These are phyloP conservation scores for Craseonycteris thonglongyai DNA, from an alignment of 2,113 vertebrate genomes.

Conservation along the genomic window DNA sequence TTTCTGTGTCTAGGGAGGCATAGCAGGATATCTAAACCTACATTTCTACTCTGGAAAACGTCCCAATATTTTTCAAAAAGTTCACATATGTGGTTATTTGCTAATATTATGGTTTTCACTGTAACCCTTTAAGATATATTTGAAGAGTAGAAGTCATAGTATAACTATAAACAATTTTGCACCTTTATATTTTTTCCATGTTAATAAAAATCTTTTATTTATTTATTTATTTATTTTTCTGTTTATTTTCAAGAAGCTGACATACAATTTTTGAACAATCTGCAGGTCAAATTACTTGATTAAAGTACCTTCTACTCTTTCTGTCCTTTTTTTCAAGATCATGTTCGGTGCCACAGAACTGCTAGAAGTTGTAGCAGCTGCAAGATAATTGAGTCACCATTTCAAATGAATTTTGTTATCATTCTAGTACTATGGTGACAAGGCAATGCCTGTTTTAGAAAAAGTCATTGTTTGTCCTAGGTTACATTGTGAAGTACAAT, in stretches of 20 bases:
- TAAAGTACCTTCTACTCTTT: background rate
- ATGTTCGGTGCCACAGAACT: background rate
- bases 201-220: background rate
- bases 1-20: background rate
- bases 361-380: background rate
- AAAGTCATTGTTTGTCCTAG: background rate
- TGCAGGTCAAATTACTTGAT: background rate
- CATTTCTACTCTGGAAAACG: constrained; percentile 7
- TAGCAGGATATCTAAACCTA: background rate
- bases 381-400: background rate
- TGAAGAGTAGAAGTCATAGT: background rate
- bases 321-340: constrained; percentile 8
- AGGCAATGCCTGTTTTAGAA: background rate
- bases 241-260: background rate
- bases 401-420: background rate
- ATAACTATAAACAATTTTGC: background rate
- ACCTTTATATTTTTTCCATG: background rate
- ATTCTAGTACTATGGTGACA: background rate
- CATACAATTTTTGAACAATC: background rate
- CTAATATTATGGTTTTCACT: background rate
- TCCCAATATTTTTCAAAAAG: background rate
- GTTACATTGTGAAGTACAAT: background rate
- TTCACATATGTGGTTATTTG: background rate
- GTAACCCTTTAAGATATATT: background rate
- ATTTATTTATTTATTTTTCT: background rate